phyloP scores from a whole-genome alignment of 1,140 invertebrate species.

The Lordiphosa clarofinis region DNA sequence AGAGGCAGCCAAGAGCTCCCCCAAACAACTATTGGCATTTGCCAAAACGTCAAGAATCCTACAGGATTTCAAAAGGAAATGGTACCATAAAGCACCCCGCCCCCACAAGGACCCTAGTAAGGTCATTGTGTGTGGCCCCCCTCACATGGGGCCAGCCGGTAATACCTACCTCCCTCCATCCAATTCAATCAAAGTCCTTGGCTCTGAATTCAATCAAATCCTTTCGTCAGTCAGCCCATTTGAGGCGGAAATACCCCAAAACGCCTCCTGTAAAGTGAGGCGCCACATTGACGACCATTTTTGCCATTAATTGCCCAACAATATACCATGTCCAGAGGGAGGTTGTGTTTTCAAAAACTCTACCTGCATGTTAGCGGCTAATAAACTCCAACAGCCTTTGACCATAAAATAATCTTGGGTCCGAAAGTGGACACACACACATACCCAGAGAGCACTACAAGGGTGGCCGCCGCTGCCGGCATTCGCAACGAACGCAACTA shows the following conservation, averaged over 20 bases:
- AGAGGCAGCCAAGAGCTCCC: too few species aligned
- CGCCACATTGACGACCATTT: conserved; percentile 8
- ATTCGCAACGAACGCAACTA: conserved; percentile 12
- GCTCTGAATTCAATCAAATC: conserved; percentile 1
- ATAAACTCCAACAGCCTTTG: conserved; percentile 18
- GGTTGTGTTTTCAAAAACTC: not conserved
- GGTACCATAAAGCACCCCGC: too few species aligned
- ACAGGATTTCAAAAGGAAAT: too few species aligned
- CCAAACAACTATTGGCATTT: too few species aligned
- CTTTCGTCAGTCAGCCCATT: conserved; percentile 9
- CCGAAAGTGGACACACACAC: conserved; percentile 6
- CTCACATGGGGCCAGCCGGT: too few species aligned
- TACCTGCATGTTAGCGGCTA: conserved; percentile 16
- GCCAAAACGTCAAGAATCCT: too few species aligned
- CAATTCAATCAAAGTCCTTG: conserved; percentile 9
- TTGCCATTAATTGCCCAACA: conserved; percentile 5
- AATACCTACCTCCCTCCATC: too few species aligned
- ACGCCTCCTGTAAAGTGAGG: conserved; percentile 5
- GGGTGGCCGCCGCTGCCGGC: not conserved
- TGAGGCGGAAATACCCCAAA: not conserved
- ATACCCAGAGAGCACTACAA: not conserved
- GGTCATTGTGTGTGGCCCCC: too few species aligned
- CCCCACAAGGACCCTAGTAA: too few species aligned
- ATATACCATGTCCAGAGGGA: conserved; percentile 3
- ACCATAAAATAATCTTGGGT: conserved; percentile 14